Evolutionary conservation across 2,113 vertebrate genomes (phyloP).

Genomic region (Trochalopteron elliotii): DNA sequence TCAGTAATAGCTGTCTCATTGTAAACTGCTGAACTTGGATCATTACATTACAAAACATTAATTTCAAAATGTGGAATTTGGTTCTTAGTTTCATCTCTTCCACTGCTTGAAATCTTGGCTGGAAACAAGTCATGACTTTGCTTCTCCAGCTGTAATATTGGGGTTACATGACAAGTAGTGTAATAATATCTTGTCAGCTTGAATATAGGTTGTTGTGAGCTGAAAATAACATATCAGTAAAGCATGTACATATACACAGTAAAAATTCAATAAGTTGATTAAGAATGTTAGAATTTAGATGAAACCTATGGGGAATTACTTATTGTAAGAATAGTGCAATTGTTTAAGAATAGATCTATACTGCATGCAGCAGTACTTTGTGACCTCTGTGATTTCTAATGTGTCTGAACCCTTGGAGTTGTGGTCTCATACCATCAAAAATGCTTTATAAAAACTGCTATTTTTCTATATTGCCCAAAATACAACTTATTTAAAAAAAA

Average conservation of each 20-base stretch:
- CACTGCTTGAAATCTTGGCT: neutral
- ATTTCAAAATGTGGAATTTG: neutral
- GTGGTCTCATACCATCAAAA: neutral
- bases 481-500: neutral
- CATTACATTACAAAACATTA: neutral
- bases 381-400: neutral
- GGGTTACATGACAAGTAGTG: neutral
- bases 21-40: neutral
- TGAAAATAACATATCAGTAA: neutral
- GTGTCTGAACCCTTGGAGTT: neutral
- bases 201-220: neutral
- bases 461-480: neutral
- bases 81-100: neutral
- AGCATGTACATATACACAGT: neutral
- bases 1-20: neutral
- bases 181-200: neutral
- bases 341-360: neutral
- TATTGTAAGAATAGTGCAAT: neutral
- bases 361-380: neutral
- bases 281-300: neutral
- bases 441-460: neutral
- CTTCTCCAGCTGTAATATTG: neutral
- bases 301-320: neutral
- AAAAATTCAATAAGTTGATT: neutral
- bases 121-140: neutral